Base-by-base conservation (phyloP, 2,888 invertebrate genomes). In the Halictus ligatus region DNA sequence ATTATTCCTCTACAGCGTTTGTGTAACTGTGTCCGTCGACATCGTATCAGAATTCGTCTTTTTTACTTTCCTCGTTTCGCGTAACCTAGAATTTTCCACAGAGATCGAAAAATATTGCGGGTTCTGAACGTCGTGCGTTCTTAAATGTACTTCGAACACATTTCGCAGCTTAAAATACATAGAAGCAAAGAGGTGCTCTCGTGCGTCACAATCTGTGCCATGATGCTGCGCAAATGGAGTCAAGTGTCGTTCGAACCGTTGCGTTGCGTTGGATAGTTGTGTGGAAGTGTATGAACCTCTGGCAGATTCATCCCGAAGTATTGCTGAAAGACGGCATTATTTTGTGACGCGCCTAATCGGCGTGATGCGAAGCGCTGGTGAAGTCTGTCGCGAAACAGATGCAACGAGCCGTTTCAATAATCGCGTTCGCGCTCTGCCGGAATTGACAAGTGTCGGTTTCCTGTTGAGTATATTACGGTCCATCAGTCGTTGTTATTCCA, bases 401-500 rank as follows among this genome's bases (percentile, higher is more conserved):
- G 81, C 86, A 82, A 86, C 83, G 72, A 84, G 73, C 78, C 64
- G 79, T 87, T 86, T 86, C 83, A 91, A 90, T 87, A 85, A 90
- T 84, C 82, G 75, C 80, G 89, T 81, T 82, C 78, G 83, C 77
- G 72, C 85, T 86, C 87, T 71, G 83, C 81, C 80, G 89, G 89
- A 90, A 90, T 90, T 89, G 89, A 91, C 92, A 93, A 93, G 92
- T 93, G 92, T 92, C 91, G 89, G 91, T 86, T 93, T 93, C 93
- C 93, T 93, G 93, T 91, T 89, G 85, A 88, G 88, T 85, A 82
- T 85, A 92, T 91, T 90, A 90, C 87, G 89, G 80, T 86, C 86
- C 89, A 92, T 93, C 91, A 91, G 87, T 84, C 86, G 90, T 90
- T 85, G 83, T 91, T 91, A 90, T 90, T 83, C 83, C 88, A 91